Evolutionary conservation across 1,140 invertebrate genomes (phyloP).

Genomic region (Battus philenor): DNA sequence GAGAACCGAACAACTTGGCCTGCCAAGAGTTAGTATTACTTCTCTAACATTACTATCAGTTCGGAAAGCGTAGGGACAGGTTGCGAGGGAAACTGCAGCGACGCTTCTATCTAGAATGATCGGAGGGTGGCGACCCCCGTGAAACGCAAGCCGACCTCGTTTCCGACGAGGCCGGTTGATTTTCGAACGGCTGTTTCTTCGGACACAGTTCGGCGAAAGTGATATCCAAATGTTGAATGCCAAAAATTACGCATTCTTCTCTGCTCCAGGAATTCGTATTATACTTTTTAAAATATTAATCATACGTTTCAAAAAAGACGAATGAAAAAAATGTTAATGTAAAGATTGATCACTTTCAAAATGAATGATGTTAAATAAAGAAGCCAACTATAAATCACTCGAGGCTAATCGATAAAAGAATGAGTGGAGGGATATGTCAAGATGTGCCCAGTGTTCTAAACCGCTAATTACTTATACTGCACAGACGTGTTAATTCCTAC

Average conservation of each 20-base stretch:
- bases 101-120: no score
- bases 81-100: no score
- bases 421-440: conserved; percentile 7
- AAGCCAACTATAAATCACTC: conserved; percentile 10
- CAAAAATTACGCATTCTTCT: neutral
- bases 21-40: no score
- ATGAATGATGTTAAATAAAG: conserved; percentile 12
- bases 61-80: no score
- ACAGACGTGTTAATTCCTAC: neutral
- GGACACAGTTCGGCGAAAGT: conserved; percentile 2
- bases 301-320: neutral
- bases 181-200: no score
- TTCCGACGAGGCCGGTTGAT: no score
- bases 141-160: no score
- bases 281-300: conserved; percentile 7
- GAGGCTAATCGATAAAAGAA: conserved; percentile 8
- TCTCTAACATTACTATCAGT: no score
- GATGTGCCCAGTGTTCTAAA: conserved; percentile 7
- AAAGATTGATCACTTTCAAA: conserved; percentile 14
- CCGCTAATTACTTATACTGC: conserved; percentile 2
- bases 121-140: no score
- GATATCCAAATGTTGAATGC: neutral
- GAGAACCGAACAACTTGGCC: no score
- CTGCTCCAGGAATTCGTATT: neutral
- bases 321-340: conserved; percentile 9